Evolutionary conservation across 2,113 vertebrate species (phyloP).

Genomic region (Syngnathoides biaculeatus): DNA sequence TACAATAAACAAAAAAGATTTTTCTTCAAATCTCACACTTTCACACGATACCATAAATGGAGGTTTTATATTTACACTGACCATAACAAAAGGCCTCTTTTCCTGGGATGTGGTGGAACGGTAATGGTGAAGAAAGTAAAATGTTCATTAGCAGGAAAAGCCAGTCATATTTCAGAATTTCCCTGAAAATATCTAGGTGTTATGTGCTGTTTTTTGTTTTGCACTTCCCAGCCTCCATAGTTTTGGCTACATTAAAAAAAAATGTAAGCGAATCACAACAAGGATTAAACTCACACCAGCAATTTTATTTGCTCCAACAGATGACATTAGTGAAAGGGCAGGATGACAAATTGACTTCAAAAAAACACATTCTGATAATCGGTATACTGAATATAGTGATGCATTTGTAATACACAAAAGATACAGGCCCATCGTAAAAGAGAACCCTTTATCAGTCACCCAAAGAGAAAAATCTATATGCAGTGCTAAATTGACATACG

Average conservation of each 20-base stretch:
- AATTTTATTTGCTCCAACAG: not conserved
- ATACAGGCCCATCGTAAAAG: not conserved
- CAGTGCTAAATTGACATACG: too few relatives aligned
- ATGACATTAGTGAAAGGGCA: not conserved
- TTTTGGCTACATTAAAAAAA: not conserved
- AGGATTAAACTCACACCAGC: not conserved
- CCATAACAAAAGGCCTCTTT: not conserved
- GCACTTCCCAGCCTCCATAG: too few relatives aligned
- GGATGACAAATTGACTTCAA: not conserved
- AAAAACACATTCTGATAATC: not conserved
- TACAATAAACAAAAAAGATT: not conserved
- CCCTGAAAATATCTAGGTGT: not conserved
- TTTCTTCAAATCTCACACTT: not conserved
- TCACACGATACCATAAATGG: not conserved
- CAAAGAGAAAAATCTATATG: not conserved
- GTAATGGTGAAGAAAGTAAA: not conserved
- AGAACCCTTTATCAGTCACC: not conserved
- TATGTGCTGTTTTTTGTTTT: too few relatives aligned
- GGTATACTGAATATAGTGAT: not conserved
- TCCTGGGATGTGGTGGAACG: too few relatives aligned
- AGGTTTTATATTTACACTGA: not conserved
- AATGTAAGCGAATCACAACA: not conserved
- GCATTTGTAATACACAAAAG: not conserved
- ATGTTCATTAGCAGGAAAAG: not conserved
- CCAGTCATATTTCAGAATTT: not conserved